phyloP scores from a whole-genome alignment of 2,888 invertebrate species.

The Oscheius sp. region DNA sequence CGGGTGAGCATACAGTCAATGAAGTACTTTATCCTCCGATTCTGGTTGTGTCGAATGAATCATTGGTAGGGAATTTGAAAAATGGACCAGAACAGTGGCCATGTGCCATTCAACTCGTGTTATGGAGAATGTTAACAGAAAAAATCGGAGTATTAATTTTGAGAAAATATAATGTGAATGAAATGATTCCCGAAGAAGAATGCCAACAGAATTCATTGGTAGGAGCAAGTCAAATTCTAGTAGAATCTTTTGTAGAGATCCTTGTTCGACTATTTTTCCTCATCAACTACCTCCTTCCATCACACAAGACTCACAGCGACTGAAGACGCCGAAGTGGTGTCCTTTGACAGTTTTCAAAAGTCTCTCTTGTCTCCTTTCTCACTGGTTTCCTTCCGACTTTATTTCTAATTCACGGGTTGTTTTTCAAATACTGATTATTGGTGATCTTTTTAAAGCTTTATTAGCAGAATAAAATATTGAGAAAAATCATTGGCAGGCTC shows the following conservation, averaged over 20 bases:
- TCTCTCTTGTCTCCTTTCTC: constrained; percentile 1
- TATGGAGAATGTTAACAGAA: constrained; percentile 13
- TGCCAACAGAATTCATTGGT: not conserved
- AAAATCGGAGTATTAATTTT: constrained; percentile 1
- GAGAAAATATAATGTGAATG: constrained; percentile 16
- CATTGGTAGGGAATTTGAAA: not conserved
- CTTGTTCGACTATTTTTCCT: constrained; percentile 15
- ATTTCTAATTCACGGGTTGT: not conserved
- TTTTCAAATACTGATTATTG: no score
- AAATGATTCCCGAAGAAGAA: not conserved
- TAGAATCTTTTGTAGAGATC: not conserved
- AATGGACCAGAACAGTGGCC: constrained; percentile 13
- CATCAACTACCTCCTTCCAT: not conserved
- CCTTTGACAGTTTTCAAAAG: not conserved
- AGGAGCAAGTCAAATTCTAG: not conserved
- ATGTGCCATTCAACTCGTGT: constrained; percentile 28
- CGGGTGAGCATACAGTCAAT: not conserved
- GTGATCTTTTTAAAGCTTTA: not conserved
- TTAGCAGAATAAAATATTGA: no score
- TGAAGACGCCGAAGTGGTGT: not conserved
- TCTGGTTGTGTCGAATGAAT: not conserved
- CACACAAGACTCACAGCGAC: constrained; percentile 6
- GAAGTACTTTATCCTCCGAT: constrained; percentile 24
- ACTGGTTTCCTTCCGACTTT: constrained; percentile 9
- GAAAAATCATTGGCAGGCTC: constrained; percentile 12